phyloP scores from a whole-genome alignment of 2,797 vertebrate species.

The Tympanoctomys barrerae region DNA sequence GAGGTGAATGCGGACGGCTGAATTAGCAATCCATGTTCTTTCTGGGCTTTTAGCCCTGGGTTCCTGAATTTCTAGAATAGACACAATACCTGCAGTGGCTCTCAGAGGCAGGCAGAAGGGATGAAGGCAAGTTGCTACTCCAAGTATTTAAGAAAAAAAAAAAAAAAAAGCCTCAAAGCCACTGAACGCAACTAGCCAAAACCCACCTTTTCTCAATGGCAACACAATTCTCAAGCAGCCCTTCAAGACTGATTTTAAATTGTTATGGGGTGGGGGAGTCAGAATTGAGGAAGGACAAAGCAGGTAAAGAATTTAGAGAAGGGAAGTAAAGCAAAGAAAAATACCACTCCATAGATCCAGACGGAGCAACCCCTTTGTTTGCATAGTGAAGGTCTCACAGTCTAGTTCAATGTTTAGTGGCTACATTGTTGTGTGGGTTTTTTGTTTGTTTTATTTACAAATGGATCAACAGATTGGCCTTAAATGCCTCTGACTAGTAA shows the following conservation, averaged over 20 bases:
- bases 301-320: neutral
- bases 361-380: neutral
- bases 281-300: neutral
- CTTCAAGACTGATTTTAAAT: neutral
- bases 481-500: neutral
- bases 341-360: neutral
- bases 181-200: neutral
- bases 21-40: neutral
- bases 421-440: too few species aligned
- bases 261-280: neutral
- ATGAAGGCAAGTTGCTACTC: neutral
- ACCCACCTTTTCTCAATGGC: neutral
- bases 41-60: neutral
- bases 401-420: neutral
- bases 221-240: neutral
- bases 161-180: neutral
- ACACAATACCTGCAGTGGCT: neutral
- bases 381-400: neutral
- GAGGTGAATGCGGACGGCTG: neutral
- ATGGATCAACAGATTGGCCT: neutral
- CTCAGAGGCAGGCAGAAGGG: neutral
- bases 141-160: neutral
- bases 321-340: neutral
- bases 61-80: conserved; percentile 30
- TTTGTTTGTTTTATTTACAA: neutral